A percentile compares a stretch with the other conserved stretches of the same genome.
phyloP scores from a whole-genome alignment of 53 echinoderm and acorn worm species.

The Henricia sp. region DNA sequence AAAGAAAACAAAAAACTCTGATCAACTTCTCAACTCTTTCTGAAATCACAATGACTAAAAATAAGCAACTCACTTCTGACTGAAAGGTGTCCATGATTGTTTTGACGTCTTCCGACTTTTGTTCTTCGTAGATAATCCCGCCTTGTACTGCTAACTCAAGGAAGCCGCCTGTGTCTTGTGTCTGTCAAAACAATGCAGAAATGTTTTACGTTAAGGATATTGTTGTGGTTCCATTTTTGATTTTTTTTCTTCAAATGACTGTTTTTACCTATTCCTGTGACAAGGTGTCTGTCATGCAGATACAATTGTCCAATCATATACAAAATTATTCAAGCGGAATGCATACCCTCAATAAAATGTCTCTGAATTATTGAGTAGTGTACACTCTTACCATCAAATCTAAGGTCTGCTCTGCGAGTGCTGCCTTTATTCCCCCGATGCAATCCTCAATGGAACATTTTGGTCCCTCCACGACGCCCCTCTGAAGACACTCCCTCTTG shows the following conservation, averaged over 20 bases:
- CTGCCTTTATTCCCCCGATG: slow-evolving; percentile 75
- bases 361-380: background rate
- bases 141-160: slow-evolving; percentile 78
- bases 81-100: slow-evolving; percentile 83
- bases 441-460: slow-evolving; percentile 94
- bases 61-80: slow-evolving; percentile 86
- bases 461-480: slow-evolving; percentile 72
- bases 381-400: slow-evolving; percentile 77
- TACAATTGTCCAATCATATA: too few relatives aligned
- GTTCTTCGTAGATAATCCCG: slow-evolving; percentile 76
- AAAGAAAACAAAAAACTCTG: too few relatives aligned
- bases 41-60: too few relatives aligned
- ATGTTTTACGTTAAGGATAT: background rate
- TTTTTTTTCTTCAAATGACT: background rate
- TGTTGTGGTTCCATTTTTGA: too few relatives aligned
- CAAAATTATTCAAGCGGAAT: too few relatives aligned
- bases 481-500: slow-evolving; percentile 76
- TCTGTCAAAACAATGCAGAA: slow-evolving; percentile 25
- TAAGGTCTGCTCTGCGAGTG: slow-evolving; percentile 61
- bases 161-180: slow-evolving; percentile 84
- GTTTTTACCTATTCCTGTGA: too few relatives aligned
- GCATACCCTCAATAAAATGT: too few relatives aligned
- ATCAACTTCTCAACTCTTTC: too few relatives aligned
- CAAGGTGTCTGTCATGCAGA: too few relatives aligned
- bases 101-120: slow-evolving; percentile 83